Base-by-base conservation (phyloP, 92 coral and sea anemone genomes). In the Parazoanthus swiftii region DNA sequence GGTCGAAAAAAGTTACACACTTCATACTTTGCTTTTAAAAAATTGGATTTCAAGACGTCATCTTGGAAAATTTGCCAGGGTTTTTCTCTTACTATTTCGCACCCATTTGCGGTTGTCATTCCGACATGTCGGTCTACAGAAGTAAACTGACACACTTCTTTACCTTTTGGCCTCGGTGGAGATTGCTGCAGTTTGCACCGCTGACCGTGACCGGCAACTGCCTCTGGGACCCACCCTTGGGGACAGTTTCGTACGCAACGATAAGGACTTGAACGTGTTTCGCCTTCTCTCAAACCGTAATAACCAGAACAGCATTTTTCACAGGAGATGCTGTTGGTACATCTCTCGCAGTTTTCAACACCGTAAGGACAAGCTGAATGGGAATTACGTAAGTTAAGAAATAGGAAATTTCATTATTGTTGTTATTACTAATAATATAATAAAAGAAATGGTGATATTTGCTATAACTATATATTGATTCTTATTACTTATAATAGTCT, bases 151-250 rank as follows among this genome's bases (percentile, higher is more conserved):
- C 23, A 46, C 33, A 21, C 59, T 48, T 79, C 21, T 44, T 51
- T 79, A 79, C 82, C 59, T n/a, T 29, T 23, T 77, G n/a, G 6
- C 3, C 26, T 5, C 18, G 85, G 11, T 81, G 48, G 3, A 59
- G 14, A 9, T 8, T 21, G 26, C 25, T 29, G 5, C 23, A 13
- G 66, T 33, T 42, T 18, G 77, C 87, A 84, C 67, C 87, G 87
- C 68, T 71, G 87, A 70, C 87, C 87, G 43, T 84, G 56, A 37
- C 46, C 79, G 3, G 42, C 66, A 6, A 84, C 87, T n/a, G 79
- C 35, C 43, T 25, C 87, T 4, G 87, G 46, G 14, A 29, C 37
- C 44, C 63, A 84, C n/a, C 78, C 59, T 16, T 70, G 77, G 33
- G 87, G 87, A 16, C 87, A 84, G 9, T 5, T 71, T 70, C 23